A percentile compares a stretch with the other conserved stretches of the same genome.
Conservation (phyloP, 2,797 vertebrate species). For the Chloroceryle inda region DNA sequence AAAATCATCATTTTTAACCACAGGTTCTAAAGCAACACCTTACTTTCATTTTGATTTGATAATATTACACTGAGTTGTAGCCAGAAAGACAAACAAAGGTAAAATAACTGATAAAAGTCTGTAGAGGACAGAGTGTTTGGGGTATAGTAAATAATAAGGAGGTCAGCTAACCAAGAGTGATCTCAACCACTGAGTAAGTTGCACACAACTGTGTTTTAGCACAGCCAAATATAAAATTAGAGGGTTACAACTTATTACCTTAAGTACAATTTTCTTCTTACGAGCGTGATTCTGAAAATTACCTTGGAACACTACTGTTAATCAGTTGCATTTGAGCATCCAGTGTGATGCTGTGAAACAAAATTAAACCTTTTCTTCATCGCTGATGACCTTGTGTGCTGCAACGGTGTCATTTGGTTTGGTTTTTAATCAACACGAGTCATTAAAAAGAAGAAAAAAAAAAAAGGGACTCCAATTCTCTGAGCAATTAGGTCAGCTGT, state of each 20-base stretch:
- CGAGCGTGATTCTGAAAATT: not conserved
- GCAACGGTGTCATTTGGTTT: not conserved
- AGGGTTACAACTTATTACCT: not conserved
- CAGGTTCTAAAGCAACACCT: not conserved
- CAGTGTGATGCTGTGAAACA: not conserved
- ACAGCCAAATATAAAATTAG: not conserved
- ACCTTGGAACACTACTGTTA: not conserved
- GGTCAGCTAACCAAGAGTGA: not conserved
- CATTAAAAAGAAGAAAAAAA: not conserved
- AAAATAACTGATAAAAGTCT: not conserved
- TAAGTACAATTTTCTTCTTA: not conserved
- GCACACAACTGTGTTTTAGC: not conserved
- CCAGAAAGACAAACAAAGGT: not conserved
- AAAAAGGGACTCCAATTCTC: not conserved
- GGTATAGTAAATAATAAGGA: not conserved
- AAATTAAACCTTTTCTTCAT: not conserved
- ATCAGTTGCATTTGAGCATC: not conserved
- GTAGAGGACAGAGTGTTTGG: not conserved
- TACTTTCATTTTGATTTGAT: not conserved
- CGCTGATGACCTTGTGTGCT: not conserved
- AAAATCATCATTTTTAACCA: not conserved
- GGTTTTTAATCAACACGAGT: not conserved
- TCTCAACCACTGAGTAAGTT: not conserved
- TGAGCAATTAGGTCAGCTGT: slow-evolving; percentile 30
- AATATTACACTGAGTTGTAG: not conserved